phyloP scores from a whole-genome alignment of 1,140 invertebrate species.

The Rhagoletis pomonella region DNA sequence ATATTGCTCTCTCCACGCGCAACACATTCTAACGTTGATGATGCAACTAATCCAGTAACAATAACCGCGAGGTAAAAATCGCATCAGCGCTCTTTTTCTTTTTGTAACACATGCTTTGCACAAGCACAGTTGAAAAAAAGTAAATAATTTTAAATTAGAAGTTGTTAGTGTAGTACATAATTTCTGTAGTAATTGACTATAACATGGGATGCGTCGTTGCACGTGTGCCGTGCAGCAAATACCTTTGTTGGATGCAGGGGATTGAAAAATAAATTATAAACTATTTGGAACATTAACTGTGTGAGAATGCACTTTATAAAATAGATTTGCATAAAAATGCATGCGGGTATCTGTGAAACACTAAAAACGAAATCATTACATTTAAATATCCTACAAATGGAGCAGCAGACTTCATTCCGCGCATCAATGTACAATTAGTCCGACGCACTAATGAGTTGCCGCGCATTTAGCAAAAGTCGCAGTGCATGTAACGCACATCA shows the following conservation, averaged over 20 bases:
- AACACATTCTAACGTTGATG: conserved; percentile 29
- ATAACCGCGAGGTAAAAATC: conserved; percentile 29
- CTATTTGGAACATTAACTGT: too few species aligned
- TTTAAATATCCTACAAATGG: background rate
- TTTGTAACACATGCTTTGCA: background rate
- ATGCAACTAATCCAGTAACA: conserved; percentile 12
- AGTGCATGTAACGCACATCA: background rate
- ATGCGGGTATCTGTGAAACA: too few species aligned
- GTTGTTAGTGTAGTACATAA: conserved; percentile 25
- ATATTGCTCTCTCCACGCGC: background rate
- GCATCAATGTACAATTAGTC: background rate
- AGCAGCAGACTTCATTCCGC: background rate
- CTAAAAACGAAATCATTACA: too few species aligned
- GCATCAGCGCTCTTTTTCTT: background rate
- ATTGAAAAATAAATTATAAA: background rate
- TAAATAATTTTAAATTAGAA: background rate
- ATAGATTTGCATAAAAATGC: too few species aligned
- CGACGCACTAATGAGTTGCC: background rate
- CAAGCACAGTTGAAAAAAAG: background rate
- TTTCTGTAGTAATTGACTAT: background rate
- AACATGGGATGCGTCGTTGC: background rate
- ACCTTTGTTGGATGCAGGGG: background rate
- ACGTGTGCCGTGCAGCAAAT: background rate
- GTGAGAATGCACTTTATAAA: too few species aligned
- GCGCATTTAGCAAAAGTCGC: background rate